Base-by-base conservation (phyloP, 2,888 invertebrate species). In the Calliscelio sp. region DNA sequence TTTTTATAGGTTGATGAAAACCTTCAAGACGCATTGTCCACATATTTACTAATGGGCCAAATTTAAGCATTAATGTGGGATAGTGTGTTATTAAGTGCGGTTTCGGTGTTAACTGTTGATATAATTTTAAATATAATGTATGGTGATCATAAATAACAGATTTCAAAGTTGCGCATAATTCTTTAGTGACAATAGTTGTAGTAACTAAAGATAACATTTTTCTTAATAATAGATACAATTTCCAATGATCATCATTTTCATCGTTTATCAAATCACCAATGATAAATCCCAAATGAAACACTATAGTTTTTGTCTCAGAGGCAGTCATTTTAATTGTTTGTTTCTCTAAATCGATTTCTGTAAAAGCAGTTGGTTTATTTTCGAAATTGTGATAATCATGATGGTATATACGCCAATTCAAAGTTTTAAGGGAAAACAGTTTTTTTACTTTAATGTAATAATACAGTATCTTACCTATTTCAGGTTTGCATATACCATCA, bases 231-330 rank as follows among this genome's bases (percentile, higher is more conserved):
- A 46, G 44, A 35, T 77, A 77, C 2, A 66, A 20, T 32, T 70
- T 44, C 66, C 77, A 66, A 18, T 77, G 38, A 8, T 66, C n/a
- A 66, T 77, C 55, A 63, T 66, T 32, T 10, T 16, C 18, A 24
- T n/a, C n/a, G n/a, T n/a, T n/a, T n/a, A 77, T 57, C 16, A 78
- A 32, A 28, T 68, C 68, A 6, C 79, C 79, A 10, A 79, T 18
- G 10, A 79, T 53, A 10, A 11, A 68, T 14, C 68, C 68, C 41
- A 46, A 8, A 51, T 59, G 11, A 18, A 68, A 14, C 46, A 78
- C 78, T 35, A 79, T n/a, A 41, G 20, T 5, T 65, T 71, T 71
- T 7, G 71, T 71, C 57, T 80, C 35, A 10, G 80, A 41, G 4
- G 65, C 80, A 28, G 65, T 65, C 73, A 80, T 80, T 55, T 18